A percentile compares a stretch with the other conserved stretches of the same genome.
Conservation (phyloP, 2,797 vertebrate species). For the Spinibarbus caldwelli region DNA sequence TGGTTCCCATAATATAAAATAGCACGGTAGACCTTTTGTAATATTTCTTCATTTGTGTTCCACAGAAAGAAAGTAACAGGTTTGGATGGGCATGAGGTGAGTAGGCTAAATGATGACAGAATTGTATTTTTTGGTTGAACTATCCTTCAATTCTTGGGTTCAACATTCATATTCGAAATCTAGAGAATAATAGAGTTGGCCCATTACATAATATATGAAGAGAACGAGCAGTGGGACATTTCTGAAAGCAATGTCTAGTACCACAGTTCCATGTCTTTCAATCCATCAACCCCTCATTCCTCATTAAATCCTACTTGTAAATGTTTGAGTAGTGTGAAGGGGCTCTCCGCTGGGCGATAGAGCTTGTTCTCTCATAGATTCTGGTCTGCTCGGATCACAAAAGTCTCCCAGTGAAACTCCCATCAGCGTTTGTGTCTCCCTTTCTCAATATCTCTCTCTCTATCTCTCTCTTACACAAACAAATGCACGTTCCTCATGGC, state of each 20-base stretch:
- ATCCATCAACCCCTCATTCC: constrained; percentile 19
- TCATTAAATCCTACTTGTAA: constrained; percentile 43
- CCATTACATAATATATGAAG: constrained; percentile 28
- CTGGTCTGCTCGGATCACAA: background rate
- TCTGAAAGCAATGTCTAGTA: constrained; percentile 54
- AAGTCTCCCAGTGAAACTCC: constrained; percentile 24
- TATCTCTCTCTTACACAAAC: background rate
- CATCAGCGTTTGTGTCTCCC: background rate
- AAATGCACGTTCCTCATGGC: constrained; percentile 51
- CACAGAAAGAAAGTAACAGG: background rate
- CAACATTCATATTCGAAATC: background rate
- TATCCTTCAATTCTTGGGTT: background rate
- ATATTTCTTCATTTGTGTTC: background rate
- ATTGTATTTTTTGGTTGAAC: background rate
- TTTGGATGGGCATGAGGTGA: background rate
- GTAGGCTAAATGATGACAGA: background rate
- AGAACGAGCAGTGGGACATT: constrained; percentile 8
- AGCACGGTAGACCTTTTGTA: background rate
- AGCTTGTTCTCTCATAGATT: constrained; percentile 23
- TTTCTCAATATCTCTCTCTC: constrained; percentile 16
- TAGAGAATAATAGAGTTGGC: background rate
- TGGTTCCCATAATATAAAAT: background rate
- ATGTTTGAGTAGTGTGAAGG: constrained; percentile 43
- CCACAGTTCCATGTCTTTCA: constrained; percentile 28
- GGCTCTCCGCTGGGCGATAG: constrained; percentile 22